These are phyloP conservation scores for Drosophila punjabiensis DNA, from an alignment of 1,140 invertebrate species.

Conservation along the genomic window DNA sequence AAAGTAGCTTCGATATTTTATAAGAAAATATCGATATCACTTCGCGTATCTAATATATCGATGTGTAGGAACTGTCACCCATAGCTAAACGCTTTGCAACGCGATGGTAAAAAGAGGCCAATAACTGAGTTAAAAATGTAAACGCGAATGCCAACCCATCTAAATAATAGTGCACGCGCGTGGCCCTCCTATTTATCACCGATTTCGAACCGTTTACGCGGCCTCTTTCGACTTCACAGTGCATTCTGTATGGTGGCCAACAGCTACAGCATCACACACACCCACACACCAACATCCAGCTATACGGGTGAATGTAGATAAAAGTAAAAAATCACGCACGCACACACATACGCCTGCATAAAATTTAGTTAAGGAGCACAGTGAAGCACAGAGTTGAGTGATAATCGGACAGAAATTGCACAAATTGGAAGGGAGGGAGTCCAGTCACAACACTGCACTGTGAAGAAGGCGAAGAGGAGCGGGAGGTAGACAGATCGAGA, in stretches of 20 bases:
- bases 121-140: constrained; percentile 75
- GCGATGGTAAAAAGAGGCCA: constrained; percentile 54
- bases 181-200: constrained; percentile 40
- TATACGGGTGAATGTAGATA: constrained; percentile 54
- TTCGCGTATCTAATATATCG: background rate
- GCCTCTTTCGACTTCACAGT: constrained; percentile 18
- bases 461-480: constrained; percentile 15
- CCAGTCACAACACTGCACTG: constrained; percentile 25
- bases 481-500: constrained; percentile 12
- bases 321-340: constrained; percentile 62
- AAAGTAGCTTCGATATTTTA: background rate
- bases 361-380: constrained; percentile 67
- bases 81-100: constrained; percentile 21
- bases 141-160: constrained; percentile 48
- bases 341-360: constrained; percentile 65
- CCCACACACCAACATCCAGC: constrained; percentile 40
- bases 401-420: constrained; percentile 40
- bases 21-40: background rate
- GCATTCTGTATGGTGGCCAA: constrained; percentile 55
- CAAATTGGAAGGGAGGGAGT: constrained; percentile 49
- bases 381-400: constrained; percentile 36
- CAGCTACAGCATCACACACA: constrained; percentile 71
- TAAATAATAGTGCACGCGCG: constrained; percentile 58
- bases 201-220: constrained; percentile 53
- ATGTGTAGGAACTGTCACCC: constrained; percentile 6